Conservation (phyloP, 1,140 invertebrate genomes). For the Drosophila cardini region DNA sequence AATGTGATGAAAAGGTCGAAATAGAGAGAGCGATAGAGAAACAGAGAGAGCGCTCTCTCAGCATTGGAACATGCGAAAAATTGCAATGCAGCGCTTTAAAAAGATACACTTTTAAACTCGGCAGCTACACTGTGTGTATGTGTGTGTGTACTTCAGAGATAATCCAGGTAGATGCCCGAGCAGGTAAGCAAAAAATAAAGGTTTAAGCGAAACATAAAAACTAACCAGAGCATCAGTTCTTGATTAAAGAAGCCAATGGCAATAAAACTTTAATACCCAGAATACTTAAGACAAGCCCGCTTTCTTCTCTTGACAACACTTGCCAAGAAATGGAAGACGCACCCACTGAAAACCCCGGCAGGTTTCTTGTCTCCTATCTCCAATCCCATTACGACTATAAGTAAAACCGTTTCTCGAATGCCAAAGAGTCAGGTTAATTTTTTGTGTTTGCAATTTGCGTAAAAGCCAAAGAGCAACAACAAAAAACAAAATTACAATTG, state of each 20-base stretch:
- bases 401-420: slow-evolving; percentile 23
- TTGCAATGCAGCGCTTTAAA: slow-evolving; percentile 55
- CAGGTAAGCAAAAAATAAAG: slow-evolving; percentile 30
- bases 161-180: slow-evolving; percentile 16
- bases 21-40: neutral
- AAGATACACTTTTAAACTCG: slow-evolving; percentile 1
- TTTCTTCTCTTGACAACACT: slow-evolving; percentile 2
- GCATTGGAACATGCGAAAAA: slow-evolving; percentile 68
- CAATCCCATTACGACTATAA: neutral
- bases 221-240: slow-evolving; percentile 14
- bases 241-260: slow-evolving; percentile 25
- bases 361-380: neutral
- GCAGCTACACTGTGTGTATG: neutral
- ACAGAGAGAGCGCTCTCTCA: slow-evolving; percentile 12
- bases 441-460: slow-evolving; percentile 19
- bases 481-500: slow-evolving; percentile 22
- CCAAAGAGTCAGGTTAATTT: slow-evolving; percentile 13
- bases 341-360: neutral
- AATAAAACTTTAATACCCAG: slow-evolving; percentile 26
- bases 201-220: neutral
- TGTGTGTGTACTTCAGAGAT: neutral
- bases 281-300: slow-evolving; percentile 8
- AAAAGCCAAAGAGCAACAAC: slow-evolving; percentile 20
- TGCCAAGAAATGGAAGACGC: neutral
- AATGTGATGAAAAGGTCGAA: slow-evolving; percentile 23